phyloP scores from a whole-genome alignment of 2,113 vertebrate genomes.

The Aepyceros melampus region DNA sequence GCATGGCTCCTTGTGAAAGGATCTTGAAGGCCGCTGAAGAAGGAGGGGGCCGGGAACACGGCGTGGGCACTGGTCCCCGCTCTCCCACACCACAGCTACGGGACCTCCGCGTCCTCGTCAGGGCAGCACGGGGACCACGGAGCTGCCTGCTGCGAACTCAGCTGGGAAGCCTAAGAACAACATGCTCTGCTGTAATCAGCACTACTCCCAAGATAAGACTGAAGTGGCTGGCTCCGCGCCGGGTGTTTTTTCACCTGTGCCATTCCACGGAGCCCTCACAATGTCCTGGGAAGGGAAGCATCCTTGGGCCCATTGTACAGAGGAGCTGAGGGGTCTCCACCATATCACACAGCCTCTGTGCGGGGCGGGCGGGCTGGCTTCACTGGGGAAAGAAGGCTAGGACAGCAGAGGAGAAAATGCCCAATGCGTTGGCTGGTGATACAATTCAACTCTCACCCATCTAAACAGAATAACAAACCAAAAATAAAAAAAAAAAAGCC shows the following conservation, averaged over 20 bases:
- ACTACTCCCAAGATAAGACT: too few relatives aligned
- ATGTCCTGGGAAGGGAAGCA: background rate
- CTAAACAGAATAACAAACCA: background rate
- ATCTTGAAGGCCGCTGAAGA: background rate
- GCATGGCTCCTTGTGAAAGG: background rate
- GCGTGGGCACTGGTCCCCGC: background rate
- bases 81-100: background rate
- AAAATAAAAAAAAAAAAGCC: background rate
- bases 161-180: too few relatives aligned
- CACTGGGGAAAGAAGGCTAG: background rate
- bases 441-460: background rate
- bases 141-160: background rate
- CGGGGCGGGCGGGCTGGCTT: accelerated
- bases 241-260: background rate
- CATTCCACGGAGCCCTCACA: accelerated
- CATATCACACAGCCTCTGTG: background rate
- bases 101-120: background rate
- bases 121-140: background rate
- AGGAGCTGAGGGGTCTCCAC: background rate
- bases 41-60: background rate
- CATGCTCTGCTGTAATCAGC: too few relatives aligned
- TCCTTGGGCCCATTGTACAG: background rate
- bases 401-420: background rate
- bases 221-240: background rate
- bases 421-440: background rate